A percentile compares a stretch with the other conserved stretches of the same genome.
Evolutionary conservation across 1,140 invertebrate species (phyloP).

Genomic region (Drosophila ironensis): DNA sequence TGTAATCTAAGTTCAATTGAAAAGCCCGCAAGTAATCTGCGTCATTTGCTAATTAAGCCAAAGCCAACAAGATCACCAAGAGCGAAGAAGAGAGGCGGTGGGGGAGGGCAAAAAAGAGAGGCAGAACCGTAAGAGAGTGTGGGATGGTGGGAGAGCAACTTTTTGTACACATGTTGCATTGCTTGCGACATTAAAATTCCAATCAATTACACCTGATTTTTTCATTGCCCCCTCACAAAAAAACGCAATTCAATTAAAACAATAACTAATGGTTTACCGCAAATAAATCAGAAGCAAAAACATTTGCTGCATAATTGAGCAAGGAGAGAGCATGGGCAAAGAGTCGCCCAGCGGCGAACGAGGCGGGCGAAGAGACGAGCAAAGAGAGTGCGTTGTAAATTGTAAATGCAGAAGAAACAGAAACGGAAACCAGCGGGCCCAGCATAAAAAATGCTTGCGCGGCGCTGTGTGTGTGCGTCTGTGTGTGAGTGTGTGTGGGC

Average conservation of each 20-base stretch:
- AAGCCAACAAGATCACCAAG: conserved; percentile 44
- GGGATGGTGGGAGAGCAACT: conserved; percentile 10
- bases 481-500: conserved; percentile 41
- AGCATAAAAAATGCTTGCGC: conserved; percentile 64
- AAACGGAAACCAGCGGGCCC: background rate
- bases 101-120: background rate
- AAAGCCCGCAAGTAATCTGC: conserved; percentile 52
- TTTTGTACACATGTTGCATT: conserved; percentile 43
- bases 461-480: conserved; percentile 22
- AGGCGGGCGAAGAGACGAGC: conserved; percentile 3
- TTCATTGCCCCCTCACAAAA: conserved; percentile 37
- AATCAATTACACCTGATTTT: conserved; percentile 56
- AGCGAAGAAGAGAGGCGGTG: background rate
- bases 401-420: conserved; percentile 42
- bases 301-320: conserved; percentile 54
- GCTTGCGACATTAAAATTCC: conserved; percentile 36
- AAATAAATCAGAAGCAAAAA: conserved; percentile 68
- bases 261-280: conserved; percentile 60
- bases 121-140: background rate
- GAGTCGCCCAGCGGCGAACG: no score
- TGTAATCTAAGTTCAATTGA: conserved; percentile 66
- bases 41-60: conserved; percentile 40
- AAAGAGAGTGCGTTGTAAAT: conserved; percentile 52
- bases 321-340: conserved; percentile 5
- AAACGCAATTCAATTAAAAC: conserved; percentile 59